Evolutionary conservation across 1,140 invertebrate genomes (phyloP), one percentile per base, ranked within the genome.

Genomic region (Caerostris extrusa): DNA sequence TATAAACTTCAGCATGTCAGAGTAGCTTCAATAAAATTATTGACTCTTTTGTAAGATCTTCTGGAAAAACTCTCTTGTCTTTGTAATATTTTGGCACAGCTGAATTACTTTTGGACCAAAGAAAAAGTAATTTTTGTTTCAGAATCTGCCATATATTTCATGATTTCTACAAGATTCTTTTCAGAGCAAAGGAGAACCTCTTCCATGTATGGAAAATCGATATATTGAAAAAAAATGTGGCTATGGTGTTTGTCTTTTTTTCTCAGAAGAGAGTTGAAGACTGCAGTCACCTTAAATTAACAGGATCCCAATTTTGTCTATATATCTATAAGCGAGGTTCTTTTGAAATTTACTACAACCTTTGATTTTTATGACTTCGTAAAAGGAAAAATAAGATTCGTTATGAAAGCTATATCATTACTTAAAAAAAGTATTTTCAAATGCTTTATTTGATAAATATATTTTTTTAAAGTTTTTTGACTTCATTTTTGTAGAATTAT

Each of bases 141-240:
- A 50, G 69, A 4, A 53, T 77, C 69, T 77, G 69, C 69, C 69
- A 77, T 50, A 77, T 77, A 77, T 77, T 77, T 77, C 34, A 50
- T 77, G 34, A 77, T 77, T 77, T 77, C 69, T 77, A 77, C 69
- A 77, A 77, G 34, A 77, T 77, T 77, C 19, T 34, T 77, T 77
- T 34, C 69, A 77, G 50, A 7, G 19, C 10, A 34, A 53, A 7
- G 69, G 10, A 57, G 19, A 85, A n/a, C n/a, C 82, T 85, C 57
- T 60, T 57, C 82, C 7, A 60, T 58, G 6, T 85, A 85, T 85
- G 57, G 82, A 57, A 19, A 85, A 85, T 85, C 82, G 55, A 85
- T 85, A 85, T 85, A 85, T 58, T 85, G 82, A n/a, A n/a, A 85
- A 56, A 58, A 85, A 85, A 85, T 60, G 55, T 85, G 82, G 82